A percentile compares a stretch with the other conserved stretches of the same genome.
Evolutionary conservation across 2,113 vertebrate genomes (phyloP).

Genomic region (Vicugna pacos): DNA sequence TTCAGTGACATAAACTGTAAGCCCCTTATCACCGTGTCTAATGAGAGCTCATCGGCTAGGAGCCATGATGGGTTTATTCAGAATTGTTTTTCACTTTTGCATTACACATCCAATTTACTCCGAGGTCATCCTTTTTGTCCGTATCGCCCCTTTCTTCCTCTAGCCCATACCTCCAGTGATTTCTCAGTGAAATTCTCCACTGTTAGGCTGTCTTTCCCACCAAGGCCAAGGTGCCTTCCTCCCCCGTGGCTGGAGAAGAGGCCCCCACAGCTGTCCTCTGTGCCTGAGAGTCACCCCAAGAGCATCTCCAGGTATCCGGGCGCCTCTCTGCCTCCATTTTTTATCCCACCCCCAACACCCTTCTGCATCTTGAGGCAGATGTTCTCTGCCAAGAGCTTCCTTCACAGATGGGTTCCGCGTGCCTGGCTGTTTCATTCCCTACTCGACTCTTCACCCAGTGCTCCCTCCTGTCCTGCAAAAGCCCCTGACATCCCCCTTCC

Average conservation of each 20-base stretch:
- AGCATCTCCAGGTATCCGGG: not conserved
- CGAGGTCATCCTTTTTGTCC: not conserved
- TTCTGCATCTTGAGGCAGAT: not conserved
- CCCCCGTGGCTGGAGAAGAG: not conserved
- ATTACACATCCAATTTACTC: fast-evolving
- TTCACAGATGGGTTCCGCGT: fast-evolving
- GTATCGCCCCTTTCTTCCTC: not conserved
- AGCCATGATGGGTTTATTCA: fast-evolving
- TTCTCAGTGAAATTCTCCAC: not conserved
- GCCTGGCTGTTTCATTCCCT: not conserved
- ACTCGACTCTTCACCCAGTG: not conserved
- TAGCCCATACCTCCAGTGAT: not conserved
- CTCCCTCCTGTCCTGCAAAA: not conserved
- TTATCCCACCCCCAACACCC: not conserved
- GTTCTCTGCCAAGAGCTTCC: fast-evolving
- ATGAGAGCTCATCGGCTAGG: fast-evolving
- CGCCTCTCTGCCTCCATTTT: not conserved
- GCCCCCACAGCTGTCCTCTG: not conserved
- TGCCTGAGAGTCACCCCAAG: not conserved
- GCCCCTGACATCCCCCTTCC: not conserved
- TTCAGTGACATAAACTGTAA: too few species aligned
- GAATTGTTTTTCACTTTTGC: not conserved
- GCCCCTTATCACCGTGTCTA: not conserved
- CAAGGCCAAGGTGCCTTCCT: not conserved
- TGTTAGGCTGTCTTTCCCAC: fast-evolving